Conservation (phyloP, 2,888 invertebrate species). For the Petrolisthes manimaculis region DNA sequence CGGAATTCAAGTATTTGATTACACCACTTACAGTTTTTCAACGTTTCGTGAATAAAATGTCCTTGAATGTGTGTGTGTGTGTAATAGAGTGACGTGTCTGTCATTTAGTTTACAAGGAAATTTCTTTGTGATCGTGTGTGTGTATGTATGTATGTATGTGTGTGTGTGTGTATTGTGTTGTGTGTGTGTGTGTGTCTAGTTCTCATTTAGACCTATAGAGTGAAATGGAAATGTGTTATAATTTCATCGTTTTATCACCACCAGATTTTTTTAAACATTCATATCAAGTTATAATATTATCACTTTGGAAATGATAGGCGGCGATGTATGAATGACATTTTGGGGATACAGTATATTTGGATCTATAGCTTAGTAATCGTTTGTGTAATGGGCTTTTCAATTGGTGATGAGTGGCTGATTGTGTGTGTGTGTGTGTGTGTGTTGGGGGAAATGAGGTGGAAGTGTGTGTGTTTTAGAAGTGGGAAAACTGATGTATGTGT, state of each 20-base stretch:
- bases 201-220: no score
- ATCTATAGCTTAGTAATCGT: no score
- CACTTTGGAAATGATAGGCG: no score
- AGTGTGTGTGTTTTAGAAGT: no score
- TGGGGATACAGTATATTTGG: no score
- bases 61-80: slow-evolving; percentile 1
- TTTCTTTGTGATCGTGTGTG: neutral
- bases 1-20: neutral
- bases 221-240: no score
- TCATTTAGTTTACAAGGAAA: slow-evolving; percentile 4
- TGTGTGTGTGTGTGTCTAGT: slow-evolving; percentile 4
- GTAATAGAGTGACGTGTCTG: neutral
- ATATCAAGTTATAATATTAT: neutral
- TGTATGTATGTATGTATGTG: slow-evolving; percentile 20
- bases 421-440: no score
- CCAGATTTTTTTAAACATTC: neutral
- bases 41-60: neutral
- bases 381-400: no score
- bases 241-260: neutral
- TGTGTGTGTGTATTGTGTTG: neutral
- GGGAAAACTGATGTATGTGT: no score
- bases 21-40: neutral
- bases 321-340: no score
- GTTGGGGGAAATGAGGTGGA: no score
- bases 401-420: no score